These are phyloP conservation scores for Onthophagus sagittarius DNA, from an alignment of 2,888 invertebrate genomes.

Conservation along the genomic window DNA sequence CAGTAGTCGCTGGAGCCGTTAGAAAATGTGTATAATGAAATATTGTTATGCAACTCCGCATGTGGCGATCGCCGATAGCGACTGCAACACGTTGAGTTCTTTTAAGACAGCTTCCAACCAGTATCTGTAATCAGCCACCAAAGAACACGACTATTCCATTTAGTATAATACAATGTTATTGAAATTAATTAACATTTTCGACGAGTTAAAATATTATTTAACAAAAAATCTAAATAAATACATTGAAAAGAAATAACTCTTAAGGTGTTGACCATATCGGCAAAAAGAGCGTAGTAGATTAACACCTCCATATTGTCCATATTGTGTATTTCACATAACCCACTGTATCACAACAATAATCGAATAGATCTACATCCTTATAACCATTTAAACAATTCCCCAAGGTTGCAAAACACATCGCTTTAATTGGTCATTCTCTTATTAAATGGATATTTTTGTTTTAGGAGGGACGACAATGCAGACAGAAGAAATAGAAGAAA, in stretches of 20 bases:
- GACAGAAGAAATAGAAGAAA: slow-evolving; percentile 33
- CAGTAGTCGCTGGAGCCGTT: not conserved
- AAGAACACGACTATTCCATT: not conserved
- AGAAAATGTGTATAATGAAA: not conserved
- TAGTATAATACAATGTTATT: not conserved
- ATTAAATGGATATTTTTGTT: slow-evolving; percentile 19
- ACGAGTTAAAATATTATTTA: no score
- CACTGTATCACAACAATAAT: not conserved
- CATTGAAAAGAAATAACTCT: not conserved
- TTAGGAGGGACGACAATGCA: slow-evolving; percentile 34
- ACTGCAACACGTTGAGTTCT: not conserved
- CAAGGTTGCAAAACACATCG: not conserved
- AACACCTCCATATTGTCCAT: not conserved
- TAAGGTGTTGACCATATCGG: not conserved
- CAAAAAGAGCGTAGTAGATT: not conserved
- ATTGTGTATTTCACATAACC: not conserved
- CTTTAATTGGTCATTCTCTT: not conserved
- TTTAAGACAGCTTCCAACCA: not conserved
- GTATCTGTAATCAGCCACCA: not conserved
- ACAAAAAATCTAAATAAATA: not conserved
- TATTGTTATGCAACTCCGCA: not conserved
- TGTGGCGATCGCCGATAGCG: not conserved
- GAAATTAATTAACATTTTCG: not conserved
- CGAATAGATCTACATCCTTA: not conserved
- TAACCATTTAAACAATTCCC: not conserved